A percentile compares a stretch with the other conserved stretches of the same genome.
These are phyloP conservation scores for Umimayanthus kanabou DNA, from an alignment of 92 coral and sea anemone genomes.

Conservation along the genomic window DNA sequence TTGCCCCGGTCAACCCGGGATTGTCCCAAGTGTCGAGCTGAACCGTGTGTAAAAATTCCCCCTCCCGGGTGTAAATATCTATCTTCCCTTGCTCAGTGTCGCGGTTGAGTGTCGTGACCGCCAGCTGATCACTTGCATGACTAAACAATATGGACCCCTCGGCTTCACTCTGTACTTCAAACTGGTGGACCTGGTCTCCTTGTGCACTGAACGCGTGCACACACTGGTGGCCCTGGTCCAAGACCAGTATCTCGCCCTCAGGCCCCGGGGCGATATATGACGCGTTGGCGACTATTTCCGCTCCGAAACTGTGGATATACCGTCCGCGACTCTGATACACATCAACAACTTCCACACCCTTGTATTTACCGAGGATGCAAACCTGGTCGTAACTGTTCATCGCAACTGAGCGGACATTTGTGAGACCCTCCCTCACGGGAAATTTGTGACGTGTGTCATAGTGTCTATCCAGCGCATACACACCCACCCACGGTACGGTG, in stretches of 20 bases:
- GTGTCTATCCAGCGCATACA: constrained; percentile 1
- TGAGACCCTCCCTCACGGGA: constrained; percentile 20
- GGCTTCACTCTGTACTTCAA: neutral
- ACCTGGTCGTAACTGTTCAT: constrained; percentile 28
- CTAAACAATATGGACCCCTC: constrained; percentile 28
- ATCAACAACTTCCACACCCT: constrained; percentile 6
- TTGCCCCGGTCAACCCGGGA: constrained; percentile 20
- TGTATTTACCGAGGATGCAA: constrained; percentile 22
- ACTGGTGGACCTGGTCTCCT: constrained; percentile 15
- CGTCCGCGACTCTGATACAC: constrained; percentile 24
- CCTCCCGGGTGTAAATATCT: constrained; percentile 20
- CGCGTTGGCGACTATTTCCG: constrained; percentile 9
- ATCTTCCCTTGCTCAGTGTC: constrained; percentile 43
- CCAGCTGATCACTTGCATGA: constrained; percentile 23
- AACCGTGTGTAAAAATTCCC: constrained; percentile 18
- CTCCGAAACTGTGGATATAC: constrained; percentile 19
- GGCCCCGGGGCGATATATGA: neutral
- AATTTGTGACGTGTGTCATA: constrained; percentile 1
- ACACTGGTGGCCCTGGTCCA: constrained; percentile 21
- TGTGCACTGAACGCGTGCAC: constrained; percentile 13
- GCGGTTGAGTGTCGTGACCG: constrained; percentile 25
- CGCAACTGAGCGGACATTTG: neutral
- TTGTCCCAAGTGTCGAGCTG: constrained; percentile 35
- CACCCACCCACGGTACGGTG: constrained; percentile 4
- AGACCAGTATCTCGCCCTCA: constrained; percentile 8